Base-by-base conservation (phyloP, 1,140 invertebrate genomes). In the Bilobella aurantiaca region DNA sequence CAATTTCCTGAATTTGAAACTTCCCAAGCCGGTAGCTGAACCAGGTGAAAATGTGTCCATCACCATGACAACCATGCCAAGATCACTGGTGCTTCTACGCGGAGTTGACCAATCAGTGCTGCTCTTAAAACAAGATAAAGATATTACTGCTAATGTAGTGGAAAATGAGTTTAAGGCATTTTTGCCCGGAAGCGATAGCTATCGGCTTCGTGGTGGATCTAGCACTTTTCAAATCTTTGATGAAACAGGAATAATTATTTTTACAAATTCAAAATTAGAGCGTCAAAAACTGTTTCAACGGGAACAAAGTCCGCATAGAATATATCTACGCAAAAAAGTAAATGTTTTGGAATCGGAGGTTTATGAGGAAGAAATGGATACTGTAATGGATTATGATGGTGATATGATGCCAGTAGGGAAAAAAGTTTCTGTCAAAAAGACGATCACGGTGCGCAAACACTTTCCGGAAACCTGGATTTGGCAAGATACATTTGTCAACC, bases 401-500 rank as follows among this genome's bases (percentile, higher is more conserved):
- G n/a, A n/a, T n/a, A n/a, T n/a, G n/a, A n/a, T n/a, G n/a, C n/a
- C n/a, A n/a, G n/a, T n/a, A n/a, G n/a, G n/a, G n/a, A n/a, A n/a
- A n/a, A n/a, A n/a, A n/a, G n/a, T n/a, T n/a, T n/a, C n/a, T n/a
- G n/a, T n/a, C n/a, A n/a, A n/a, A n/a, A 42, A 12, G 37, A 42
- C 8, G 37, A 42, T 42, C n/a, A 12, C 37, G 8, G 8, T 84
- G 69, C 79, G 83, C 71, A 81, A 81, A 75, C 78, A 83, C 76
- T 85, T 85, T 74, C 81, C 82, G 63, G 83, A 85, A 80, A 84
- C 83, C 66, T 85, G 83, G 83, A 77, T 84, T 75, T 85, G 81
- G 81, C 75, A 82, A 75, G 77, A 75, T 76, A 75, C 81, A 75
- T 80, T 82, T 64, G 76, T 78, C 75, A 81, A 63, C 34, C 14